Evolutionary conservation across 2,888 invertebrate genomes (phyloP).

Genomic region (Serripes groenlandicus): DNA sequence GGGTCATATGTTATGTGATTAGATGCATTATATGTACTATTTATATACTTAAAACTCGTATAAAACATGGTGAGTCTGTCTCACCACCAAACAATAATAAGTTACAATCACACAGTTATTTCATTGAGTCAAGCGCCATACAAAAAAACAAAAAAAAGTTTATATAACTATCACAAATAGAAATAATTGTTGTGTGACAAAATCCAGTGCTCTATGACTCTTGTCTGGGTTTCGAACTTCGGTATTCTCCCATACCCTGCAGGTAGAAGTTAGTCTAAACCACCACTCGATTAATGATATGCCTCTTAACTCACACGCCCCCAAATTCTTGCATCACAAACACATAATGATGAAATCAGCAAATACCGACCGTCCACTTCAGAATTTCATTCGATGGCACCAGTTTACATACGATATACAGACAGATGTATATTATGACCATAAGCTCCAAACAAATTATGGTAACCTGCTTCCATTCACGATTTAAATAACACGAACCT

Average conservation of each 20-base stretch:
- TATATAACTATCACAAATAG: slow-evolving; percentile 63
- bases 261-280: neutral
- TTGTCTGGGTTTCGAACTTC: neutral
- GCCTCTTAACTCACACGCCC: neutral
- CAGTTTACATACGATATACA: too few species aligned
- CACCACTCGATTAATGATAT: slow-evolving; percentile 11
- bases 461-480: too few species aligned
- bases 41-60: slow-evolving; percentile 41
- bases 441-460: too few species aligned
- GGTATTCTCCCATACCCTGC: neutral
- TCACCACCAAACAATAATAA: slow-evolving; percentile 56
- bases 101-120: slow-evolving; percentile 53
- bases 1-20: slow-evolving; percentile 20
- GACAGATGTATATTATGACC: too few species aligned
- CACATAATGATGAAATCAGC: slow-evolving; percentile 14
- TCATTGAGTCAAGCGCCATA: slow-evolving; percentile 56
- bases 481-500: too few species aligned
- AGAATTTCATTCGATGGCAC: too few species aligned
- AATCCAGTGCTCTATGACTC: slow-evolving; percentile 36
- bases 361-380: too few species aligned
- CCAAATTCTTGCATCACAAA: neutral
- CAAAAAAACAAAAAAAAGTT: slow-evolving; percentile 28
- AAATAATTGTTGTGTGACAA: slow-evolving; percentile 51
- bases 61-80: slow-evolving; percentile 37
- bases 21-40: slow-evolving; percentile 26